Evolutionary conservation across 2,113 vertebrate genomes (phyloP).

Genomic region (Chaetops frenatus): DNA sequence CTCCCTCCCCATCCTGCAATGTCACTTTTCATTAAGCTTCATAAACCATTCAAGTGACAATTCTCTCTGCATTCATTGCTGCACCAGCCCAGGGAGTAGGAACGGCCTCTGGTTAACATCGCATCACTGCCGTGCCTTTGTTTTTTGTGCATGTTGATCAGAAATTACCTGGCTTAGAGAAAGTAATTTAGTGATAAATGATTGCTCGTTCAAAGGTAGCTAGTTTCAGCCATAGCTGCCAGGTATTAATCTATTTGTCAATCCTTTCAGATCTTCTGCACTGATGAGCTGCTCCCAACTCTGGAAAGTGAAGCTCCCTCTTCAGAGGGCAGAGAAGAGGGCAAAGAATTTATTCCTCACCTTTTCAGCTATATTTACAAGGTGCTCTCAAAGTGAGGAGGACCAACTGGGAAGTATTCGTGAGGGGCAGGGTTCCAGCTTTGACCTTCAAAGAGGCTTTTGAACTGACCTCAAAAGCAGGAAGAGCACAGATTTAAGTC

Average conservation of each 20-base stretch:
- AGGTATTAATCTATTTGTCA: constrained; percentile 69
- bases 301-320: neutral
- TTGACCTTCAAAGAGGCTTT: constrained; percentile 8
- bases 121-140: neutral
- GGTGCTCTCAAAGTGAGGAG: neutral
- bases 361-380: constrained; percentile 15
- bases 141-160: constrained; percentile 69
- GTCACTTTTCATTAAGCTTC: constrained; percentile 58
- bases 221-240: constrained; percentile 50
- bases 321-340: neutral
- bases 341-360: constrained; percentile 31
- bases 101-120: constrained; percentile 57
- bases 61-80: constrained; percentile 44
- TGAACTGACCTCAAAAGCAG: neutral
- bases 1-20: neutral
- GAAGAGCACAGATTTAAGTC: neutral
- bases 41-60: constrained; percentile 26
- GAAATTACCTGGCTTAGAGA: constrained; percentile 67
- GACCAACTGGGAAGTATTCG: neutral
- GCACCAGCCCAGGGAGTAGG: constrained; percentile 14
- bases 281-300: constrained; percentile 33
- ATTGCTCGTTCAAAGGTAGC: constrained; percentile 61
- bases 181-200: constrained; percentile 75
- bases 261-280: constrained; percentile 53
- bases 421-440: neutral